Conservation (phyloP, 2,888 invertebrate genomes). For the Philaethria dido region DNA sequence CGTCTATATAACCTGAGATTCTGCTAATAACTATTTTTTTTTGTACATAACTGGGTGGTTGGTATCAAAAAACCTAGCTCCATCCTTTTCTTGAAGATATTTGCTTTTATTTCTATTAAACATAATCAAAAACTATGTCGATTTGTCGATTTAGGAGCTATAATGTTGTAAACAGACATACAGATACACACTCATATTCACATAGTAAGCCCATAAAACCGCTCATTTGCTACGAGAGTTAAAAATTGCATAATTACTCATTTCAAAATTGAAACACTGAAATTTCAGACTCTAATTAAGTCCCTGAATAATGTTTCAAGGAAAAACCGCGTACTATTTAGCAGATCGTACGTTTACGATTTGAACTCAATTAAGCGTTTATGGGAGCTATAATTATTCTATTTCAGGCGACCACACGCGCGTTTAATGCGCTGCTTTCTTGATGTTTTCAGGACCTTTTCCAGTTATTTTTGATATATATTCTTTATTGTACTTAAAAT, state of each 20-base stretch:
- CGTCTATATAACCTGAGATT: too few species aligned
- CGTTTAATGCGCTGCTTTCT: not conserved
- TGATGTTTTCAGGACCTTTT: not conserved
- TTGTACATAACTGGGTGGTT: too few species aligned
- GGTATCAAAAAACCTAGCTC: too few species aligned
- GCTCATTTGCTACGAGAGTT: not conserved
- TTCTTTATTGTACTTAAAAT: too few species aligned
- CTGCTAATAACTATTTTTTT: too few species aligned
- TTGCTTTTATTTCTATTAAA: too few species aligned
- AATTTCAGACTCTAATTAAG: constrained; percentile 3
- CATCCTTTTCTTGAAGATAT: too few species aligned
- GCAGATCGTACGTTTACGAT: constrained; percentile 25
- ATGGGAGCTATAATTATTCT: constrained; percentile 29
- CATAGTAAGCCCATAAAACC: not conserved
- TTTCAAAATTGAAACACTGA: not conserved
- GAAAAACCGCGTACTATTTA: constrained; percentile 41
- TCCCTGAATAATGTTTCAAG: constrained; percentile 1
- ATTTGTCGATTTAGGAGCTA: too few species aligned
- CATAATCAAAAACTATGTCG: too few species aligned
- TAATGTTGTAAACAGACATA: not conserved
- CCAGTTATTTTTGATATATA: too few species aligned
- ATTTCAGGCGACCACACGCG: constrained; percentile 37
- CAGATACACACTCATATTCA: not conserved
- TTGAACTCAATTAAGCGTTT: constrained; percentile 42
- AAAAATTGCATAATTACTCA: not conserved